Base-by-base conservation (phyloP, 2,113 vertebrate genomes). In the Serranochromis macrocephalus region DNA sequence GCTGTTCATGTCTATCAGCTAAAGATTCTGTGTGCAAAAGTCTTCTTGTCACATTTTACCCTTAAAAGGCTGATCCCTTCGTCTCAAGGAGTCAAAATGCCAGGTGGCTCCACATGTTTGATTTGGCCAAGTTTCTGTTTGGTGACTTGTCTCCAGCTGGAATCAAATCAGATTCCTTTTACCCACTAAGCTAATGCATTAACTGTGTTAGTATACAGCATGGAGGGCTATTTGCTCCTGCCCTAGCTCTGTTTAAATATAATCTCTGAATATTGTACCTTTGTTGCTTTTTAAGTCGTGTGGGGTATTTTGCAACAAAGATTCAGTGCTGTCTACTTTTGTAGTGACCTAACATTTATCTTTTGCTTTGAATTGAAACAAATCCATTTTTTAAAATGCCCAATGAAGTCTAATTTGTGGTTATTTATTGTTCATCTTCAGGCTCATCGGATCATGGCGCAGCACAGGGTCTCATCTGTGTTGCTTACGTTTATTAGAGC, bases 401-500 rank as follows among this genome's bases (percentile, higher is more conserved):
- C 51, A 9, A 42, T 26, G 5, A 47, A 63, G 55, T 38, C 7
- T 7, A 31, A 38, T 55, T 57, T 81, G 1, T 78, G 9, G 26
- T 78, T 78, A 78, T 51, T 78, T 58, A 24, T 53, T 19, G 7
- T 54, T 71, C 19, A 31, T n/a, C 21, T 45, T 17, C 33, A 6
- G 29, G 82, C 86, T 87, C 51, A 55, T 86, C 9, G 13, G 78
- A 58, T 84, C 38, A 54, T 33, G 3, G 6, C 4, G 3, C 13
- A 36, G 10, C 33, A 21, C 14, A 16, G 7, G 36, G 24, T 47
- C 26, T 42, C 26, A 3, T 54, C 66, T 54, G 38, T 9, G 40
- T n/a, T 54, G 57, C 66, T 26, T 75, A 36, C 2, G 47, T 88
- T 92, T 85, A 87, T 90, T 87, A 82, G 81, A 26, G 19, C 29